A percentile compares a stretch with the other conserved stretches of the same genome.
These are phyloP conservation scores for Papilio machaon DNA, from an alignment of 1,140 invertebrate genomes.

Conservation along the genomic window DNA sequence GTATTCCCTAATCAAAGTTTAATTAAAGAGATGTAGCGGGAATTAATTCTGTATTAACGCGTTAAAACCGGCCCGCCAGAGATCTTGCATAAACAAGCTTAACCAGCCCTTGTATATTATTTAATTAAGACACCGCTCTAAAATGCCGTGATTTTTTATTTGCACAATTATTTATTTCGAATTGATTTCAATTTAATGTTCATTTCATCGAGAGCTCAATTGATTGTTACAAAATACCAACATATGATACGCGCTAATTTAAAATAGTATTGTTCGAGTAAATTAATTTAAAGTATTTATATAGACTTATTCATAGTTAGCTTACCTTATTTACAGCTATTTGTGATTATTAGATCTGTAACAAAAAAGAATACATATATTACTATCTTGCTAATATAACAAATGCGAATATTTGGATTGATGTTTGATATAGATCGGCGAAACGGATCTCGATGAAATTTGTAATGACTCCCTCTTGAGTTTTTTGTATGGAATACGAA, in stretches of 20 bases:
- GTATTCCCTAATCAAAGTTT: conserved; percentile 68
- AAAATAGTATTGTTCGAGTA: neutral
- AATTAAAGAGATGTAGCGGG: conserved; percentile 66
- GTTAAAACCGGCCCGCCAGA: conserved; percentile 49
- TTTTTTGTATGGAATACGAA: neutral
- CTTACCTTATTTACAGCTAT: conserved; percentile 9
- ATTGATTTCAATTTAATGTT: neutral
- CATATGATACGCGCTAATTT: neutral
- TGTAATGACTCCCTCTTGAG: no score
- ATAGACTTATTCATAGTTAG: neutral
- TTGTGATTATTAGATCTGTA: neutral
- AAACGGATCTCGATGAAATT: no score
- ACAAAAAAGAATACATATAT: neutral
- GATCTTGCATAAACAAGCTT: conserved; percentile 65
- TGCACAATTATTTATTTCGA: neutral
- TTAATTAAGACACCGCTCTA: conserved; percentile 49
- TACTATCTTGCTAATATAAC: no score
- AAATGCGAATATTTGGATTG: no score
- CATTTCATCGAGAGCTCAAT: neutral
- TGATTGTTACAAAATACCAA: no score
- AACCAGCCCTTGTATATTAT: conserved; percentile 50
- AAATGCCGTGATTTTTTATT: neutral
- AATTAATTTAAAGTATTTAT: neutral
- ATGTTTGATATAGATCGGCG: no score
- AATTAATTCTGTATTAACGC: conserved; percentile 75